These are phyloP conservation scores for Peromyscus californicus DNA, from an alignment of 2,113 vertebrate species.

Conservation along the genomic window DNA sequence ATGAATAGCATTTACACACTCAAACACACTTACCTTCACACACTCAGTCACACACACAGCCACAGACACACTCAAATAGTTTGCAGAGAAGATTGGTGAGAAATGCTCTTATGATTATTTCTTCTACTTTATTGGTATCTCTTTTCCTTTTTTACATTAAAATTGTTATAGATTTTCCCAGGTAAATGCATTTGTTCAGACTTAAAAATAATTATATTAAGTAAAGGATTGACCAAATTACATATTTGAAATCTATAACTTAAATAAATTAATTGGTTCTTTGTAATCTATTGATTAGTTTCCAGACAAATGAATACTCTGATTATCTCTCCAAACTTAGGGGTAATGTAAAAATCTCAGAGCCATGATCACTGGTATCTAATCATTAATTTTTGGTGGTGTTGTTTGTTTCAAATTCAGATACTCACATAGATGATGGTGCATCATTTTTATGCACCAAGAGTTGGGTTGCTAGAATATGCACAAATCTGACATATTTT, in stretches of 20 bases:
- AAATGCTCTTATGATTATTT: conserved; percentile 31
- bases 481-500: background rate
- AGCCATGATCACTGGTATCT: background rate
- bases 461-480: background rate
- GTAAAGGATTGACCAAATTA: background rate
- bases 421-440: background rate
- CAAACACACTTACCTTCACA: no score
- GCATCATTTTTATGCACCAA: background rate
- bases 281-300: background rate
- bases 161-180: background rate
- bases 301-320: background rate
- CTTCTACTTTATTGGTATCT: background rate
- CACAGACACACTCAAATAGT: background rate
- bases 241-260: background rate
- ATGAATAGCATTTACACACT: background rate
- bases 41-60: background rate
- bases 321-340: background rate
- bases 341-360: background rate
- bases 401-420: background rate
- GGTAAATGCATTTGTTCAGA: background rate
- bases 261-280: background rate
- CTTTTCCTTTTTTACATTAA: background rate
- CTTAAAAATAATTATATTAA: conserved; percentile 21
- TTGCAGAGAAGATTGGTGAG: background rate
- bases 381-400: background rate